Evolutionary conservation across 1,140 invertebrate species (phyloP).

Genomic region (Dreissena polymorpha): DNA sequence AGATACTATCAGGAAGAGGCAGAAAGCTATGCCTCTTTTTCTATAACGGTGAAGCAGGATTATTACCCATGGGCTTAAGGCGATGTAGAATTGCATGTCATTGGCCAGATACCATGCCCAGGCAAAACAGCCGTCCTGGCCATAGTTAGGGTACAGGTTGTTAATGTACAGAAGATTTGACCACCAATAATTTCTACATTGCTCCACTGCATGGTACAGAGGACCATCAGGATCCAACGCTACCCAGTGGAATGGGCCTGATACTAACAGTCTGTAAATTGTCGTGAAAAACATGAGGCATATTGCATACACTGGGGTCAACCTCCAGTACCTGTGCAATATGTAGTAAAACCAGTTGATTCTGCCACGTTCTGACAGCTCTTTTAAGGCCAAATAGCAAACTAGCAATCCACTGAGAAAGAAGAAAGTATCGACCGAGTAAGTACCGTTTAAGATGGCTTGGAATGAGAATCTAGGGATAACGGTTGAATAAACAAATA

Average conservation of each 20-base stretch:
- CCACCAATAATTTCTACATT: conserved; percentile 89
- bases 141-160: conserved; percentile 83
- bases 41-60: neutral
- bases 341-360: neutral
- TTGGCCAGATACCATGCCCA: conserved; percentile 53
- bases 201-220: conserved; percentile 27
- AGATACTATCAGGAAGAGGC: conserved; percentile 21
- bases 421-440: conserved; percentile 5
- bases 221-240: neutral
- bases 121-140: conserved; percentile 71
- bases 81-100: too few relatives aligned
- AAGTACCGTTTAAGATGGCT: neutral
- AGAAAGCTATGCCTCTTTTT: neutral
- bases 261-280: neutral
- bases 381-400: neutral
- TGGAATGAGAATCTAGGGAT: neutral
- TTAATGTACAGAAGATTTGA: conserved; percentile 90
- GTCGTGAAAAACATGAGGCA: neutral
- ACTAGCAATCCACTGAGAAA: neutral
- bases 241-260: neutral
- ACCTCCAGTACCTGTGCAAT: neutral
- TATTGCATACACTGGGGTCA: neutral
- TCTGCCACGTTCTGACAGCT: neutral
- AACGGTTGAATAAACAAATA: neutral
- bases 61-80: conserved; percentile 26